These are phyloP conservation scores for Hemistola chrysoprasaria DNA, from an alignment of 2,888 invertebrate species.

Conservation along the genomic window DNA sequence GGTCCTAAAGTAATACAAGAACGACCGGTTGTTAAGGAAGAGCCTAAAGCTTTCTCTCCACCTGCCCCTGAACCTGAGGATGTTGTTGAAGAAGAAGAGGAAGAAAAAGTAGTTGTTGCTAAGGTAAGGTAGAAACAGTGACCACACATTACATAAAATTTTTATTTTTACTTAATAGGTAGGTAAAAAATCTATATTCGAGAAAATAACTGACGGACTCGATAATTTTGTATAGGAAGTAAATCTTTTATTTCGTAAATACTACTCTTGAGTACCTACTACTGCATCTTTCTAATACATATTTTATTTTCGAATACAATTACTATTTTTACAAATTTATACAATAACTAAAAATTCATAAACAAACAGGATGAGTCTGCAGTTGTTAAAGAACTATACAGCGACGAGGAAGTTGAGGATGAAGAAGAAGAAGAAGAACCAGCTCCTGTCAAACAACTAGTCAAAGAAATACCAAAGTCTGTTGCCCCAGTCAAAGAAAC, in stretches of 20 bases:
- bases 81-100: constrained; percentile 51
- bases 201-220: too few relatives aligned
- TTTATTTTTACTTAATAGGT: not conserved
- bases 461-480: constrained; percentile 47
- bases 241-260: too few relatives aligned
- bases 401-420: constrained; percentile 60
- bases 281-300: too few relatives aligned
- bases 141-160: too few relatives aligned
- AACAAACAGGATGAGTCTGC: constrained; percentile 38
- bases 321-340: not conserved
- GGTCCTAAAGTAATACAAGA: constrained; percentile 37
- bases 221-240: too few relatives aligned
- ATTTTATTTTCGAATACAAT: too few relatives aligned
- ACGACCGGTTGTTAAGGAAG: constrained; percentile 35
- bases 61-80: constrained; percentile 46
- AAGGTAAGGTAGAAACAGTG: constrained; percentile 35
- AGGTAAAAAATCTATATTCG: too few relatives aligned
- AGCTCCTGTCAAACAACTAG: constrained; percentile 25
- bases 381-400: constrained; percentile 59
- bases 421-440: constrained; percentile 55
- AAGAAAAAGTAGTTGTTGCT: constrained; percentile 30
- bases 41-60: constrained; percentile 39
- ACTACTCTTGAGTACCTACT: too few relatives aligned
- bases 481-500: constrained; percentile 26
- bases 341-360: too few relatives aligned